These are phyloP conservation scores for Thamnophis elegans DNA, from an alignment of 2,797 vertebrate species.

Conservation along the genomic window DNA sequence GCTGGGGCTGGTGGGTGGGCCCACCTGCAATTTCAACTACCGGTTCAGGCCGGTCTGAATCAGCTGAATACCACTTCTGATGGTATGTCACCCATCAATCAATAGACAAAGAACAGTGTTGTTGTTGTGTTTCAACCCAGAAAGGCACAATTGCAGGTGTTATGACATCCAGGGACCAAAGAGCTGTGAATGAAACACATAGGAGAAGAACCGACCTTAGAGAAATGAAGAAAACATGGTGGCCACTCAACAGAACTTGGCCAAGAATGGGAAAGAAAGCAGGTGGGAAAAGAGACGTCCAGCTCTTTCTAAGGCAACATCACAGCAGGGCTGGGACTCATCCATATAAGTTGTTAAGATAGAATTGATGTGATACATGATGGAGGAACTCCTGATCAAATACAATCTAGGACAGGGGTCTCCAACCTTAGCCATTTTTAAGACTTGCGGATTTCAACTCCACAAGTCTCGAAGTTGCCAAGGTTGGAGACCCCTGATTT, in stretches of 20 bases:
- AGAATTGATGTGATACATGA: not conserved
- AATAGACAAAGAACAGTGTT: not conserved
- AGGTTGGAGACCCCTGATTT: no score
- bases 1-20: no score
- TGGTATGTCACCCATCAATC: not conserved
- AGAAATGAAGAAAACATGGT: not conserved
- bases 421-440: no score
- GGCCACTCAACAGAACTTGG: not conserved
- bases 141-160: not conserved
- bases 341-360: not conserved
- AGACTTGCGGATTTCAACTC: no score
- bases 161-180: not conserved
- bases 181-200: not conserved
- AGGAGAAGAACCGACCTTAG: not conserved
- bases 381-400: slow-evolving; percentile 15
- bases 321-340: not conserved
- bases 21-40: no score
- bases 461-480: no score
- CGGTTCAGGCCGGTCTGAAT: no score
- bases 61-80: not conserved
- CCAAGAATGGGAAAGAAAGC: not conserved
- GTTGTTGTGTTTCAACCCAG: not conserved
- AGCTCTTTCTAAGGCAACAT: not conserved
- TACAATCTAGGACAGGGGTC: slow-evolving; percentile 4
- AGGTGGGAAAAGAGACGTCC: not conserved